A percentile compares a stretch with the other conserved stretches of the same genome.
These are phyloP conservation scores for Microchirus variegatus DNA, from an alignment of 2,797 vertebrate genomes.

Conservation along the genomic window DNA sequence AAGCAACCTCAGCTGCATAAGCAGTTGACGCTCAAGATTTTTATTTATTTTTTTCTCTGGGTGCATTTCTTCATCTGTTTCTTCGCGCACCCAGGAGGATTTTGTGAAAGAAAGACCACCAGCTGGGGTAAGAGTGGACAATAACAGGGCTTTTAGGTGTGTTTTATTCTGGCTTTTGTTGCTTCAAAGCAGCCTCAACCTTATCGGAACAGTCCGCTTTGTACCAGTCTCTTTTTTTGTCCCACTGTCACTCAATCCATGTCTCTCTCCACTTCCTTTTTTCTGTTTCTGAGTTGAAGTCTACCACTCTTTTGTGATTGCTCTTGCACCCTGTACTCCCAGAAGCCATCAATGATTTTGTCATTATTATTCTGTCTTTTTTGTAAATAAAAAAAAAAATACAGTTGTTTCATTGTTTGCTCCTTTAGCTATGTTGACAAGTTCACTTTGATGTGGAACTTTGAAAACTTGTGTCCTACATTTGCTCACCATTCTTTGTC, in stretches of 20 bases:
- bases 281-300: conserved; percentile 48
- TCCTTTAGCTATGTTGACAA: conserved; percentile 43
- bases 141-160: conserved; percentile 61
- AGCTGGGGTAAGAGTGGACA: conserved; percentile 74
- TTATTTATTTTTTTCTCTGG: conserved; percentile 11
- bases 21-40: conserved; percentile 40
- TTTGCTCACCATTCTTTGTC: conserved; percentile 30
- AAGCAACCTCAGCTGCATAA: conserved; percentile 49
- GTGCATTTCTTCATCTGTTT: conserved; percentile 32
- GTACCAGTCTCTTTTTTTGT: conserved; percentile 62
- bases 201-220: conserved; percentile 70
- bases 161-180: conserved; percentile 69
- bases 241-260: conserved; percentile 56
- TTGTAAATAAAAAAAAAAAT: conserved; percentile 67
- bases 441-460: conserved; percentile 60
- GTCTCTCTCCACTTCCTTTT: conserved; percentile 33
- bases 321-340: conserved; percentile 37
- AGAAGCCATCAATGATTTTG: conserved; percentile 57
- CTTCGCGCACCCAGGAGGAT: conserved; percentile 32
- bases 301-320: conserved; percentile 63
- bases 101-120: conserved; percentile 63
- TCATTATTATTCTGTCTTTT: conserved; percentile 53
- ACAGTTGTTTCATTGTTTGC: conserved; percentile 53
- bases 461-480: conserved; percentile 18
- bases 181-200: conserved; percentile 49